Base-by-base conservation (phyloP, 1,140 invertebrate genomes). In the Diploscapter pachys region DNA sequence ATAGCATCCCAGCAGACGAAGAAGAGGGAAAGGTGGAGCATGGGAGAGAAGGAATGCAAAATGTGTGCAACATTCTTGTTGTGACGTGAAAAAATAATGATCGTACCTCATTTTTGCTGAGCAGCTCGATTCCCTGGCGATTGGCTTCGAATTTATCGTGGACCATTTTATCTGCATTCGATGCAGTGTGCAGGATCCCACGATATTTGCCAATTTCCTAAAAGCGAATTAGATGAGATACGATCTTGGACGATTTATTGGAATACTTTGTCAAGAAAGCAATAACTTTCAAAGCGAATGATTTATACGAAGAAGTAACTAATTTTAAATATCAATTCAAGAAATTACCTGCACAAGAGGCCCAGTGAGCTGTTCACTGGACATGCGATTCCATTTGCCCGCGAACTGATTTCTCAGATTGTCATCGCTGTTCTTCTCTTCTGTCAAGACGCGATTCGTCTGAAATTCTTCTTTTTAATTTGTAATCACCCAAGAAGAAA, bases 391-490 rank as follows among this genome's bases (percentile, higher is more conserved):
- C 96, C 96, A 99, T 77, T 90, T 82, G 52, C 88, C 88, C 83
- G 93, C 93, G 85, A 98, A 97, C 88, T 98, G 95, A 64, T 89
- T 87, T 78, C 92, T 89, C 64, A 98, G 88, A 82, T 93, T 91
- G 81, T 91, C 90, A 86, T 99, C 96, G 2, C 93, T 93, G 73
- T 91, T 90, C 78, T 92, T 91, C 87, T 99, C 96, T 86, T 98
- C 94, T 81, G 91, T 90, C 63, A 99, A 86, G 89, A 96, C 89
- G 79, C 92, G 89, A 76, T 94, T 91, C 62, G 92, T 90, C 90
- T 72, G 69, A 69, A 71, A 70, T 31, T 1, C 31, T 1, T 31
- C 31, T 31, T 31, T 31, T 31, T 31, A 31, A 31, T 31, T 31
- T 31, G 31, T 31, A 31, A 31, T 31, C 31, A 31, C 31, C 31